Evolutionary conservation across 2,797 vertebrate genomes (phyloP).

Genomic region (Sebastes vulpes): DNA sequence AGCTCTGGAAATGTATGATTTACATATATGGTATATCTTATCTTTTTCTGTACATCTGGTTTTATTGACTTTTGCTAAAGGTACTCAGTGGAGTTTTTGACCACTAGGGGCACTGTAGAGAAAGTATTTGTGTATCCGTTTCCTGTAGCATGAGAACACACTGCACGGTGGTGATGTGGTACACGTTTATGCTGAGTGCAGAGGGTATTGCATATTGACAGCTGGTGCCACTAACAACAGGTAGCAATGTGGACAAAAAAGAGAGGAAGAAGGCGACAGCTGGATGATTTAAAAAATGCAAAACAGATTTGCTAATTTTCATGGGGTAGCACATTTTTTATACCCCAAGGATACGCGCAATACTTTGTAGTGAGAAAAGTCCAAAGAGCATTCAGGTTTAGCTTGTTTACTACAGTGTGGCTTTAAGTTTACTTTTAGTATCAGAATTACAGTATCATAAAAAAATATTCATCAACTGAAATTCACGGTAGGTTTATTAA

Average conservation of each 20-base stretch:
- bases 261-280: background rate
- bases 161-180: background rate
- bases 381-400: conserved; percentile 13
- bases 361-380: conserved; percentile 1
- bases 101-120: background rate
- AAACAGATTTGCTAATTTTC: background rate
- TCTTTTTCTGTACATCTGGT: background rate
- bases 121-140: background rate
- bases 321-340: background rate
- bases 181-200: conserved; percentile 3
- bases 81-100: background rate
- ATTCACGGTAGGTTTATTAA: background rate
- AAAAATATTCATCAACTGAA: background rate
- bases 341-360: conserved; percentile 1
- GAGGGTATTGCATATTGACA: background rate
- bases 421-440: background rate
- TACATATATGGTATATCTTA: background rate
- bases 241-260: background rate
- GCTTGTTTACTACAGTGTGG: background rate
- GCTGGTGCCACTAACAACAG: background rate
- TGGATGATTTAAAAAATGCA: conserved; percentile 10
- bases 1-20: background rate
- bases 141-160: background rate
- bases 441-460: background rate
- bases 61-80: background rate